Conservation (phyloP, 2,113 vertebrate species). For the Myodes glareolus region DNA sequence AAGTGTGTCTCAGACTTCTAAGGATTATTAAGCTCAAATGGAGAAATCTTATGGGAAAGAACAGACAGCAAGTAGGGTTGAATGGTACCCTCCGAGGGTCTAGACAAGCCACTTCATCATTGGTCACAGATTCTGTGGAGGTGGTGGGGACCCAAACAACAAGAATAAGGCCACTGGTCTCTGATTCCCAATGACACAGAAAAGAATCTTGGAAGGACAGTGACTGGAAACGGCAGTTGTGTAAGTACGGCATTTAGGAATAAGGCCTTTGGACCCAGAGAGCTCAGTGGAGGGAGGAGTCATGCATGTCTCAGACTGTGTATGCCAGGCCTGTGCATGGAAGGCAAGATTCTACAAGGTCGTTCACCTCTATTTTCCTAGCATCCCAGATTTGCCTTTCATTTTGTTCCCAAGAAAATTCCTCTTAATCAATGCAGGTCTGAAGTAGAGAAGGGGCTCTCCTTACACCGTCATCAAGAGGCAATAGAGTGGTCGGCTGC, state of each 20-base stretch:
- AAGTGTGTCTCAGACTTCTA: neutral
- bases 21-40: neutral
- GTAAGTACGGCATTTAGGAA: neutral
- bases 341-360: neutral
- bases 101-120: accelerated
- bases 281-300: neutral
- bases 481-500: neutral
- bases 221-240: neutral
- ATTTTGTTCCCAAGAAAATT: conserved; percentile 10
- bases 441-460: neutral
- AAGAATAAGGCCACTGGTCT: neutral
- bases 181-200: neutral
- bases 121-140: accelerated
- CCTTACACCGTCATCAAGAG: neutral
- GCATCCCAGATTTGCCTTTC: neutral
- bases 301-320: neutral
- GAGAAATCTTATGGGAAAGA: neutral
- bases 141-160: too few species aligned
- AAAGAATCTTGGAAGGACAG: neutral
- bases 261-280: neutral
- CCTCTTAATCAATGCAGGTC: neutral
- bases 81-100: neutral
- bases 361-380: neutral
- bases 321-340: too few species aligned
- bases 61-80: neutral